Conservation (phyloP, 1,140 invertebrate genomes). For the Drosophila lacertosa region DNA sequence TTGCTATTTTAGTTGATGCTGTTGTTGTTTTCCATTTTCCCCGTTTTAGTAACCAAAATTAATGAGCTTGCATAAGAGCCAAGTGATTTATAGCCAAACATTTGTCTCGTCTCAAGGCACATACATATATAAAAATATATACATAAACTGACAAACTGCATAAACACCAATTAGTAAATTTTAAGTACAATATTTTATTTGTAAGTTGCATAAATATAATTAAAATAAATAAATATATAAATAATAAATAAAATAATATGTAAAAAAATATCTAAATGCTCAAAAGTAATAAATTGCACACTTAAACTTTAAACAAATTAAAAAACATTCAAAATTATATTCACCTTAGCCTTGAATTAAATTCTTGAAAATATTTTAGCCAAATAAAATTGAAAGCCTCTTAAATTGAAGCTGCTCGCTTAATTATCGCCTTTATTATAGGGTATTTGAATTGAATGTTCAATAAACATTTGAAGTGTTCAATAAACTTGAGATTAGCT, state of each 20-base stretch:
- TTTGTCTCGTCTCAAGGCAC: slow-evolving; percentile 33
- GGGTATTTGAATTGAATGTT: slow-evolving; percentile 23
- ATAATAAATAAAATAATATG: too few species aligned
- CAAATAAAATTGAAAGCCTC: background rate
- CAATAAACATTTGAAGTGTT: slow-evolving; percentile 32
- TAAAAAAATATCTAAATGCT: too few species aligned
- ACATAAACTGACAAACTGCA: slow-evolving; percentile 25
- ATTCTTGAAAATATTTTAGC: background rate
- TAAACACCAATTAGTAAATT: too few species aligned
- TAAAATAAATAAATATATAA: slow-evolving; percentile 31
- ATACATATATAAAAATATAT: too few species aligned
- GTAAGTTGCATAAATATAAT: slow-evolving; percentile 29
- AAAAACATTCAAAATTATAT: background rate
- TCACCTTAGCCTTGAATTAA: background rate
- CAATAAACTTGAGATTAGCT: slow-evolving; percentile 30
- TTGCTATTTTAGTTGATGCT: slow-evolving; percentile 5
- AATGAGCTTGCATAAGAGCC: slow-evolving; percentile 64
- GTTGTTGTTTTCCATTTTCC: background rate
- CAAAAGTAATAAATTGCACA: too few species aligned
- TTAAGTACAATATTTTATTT: too few species aligned
- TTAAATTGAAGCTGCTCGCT: background rate
- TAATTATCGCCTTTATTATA: slow-evolving; percentile 6
- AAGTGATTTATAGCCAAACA: slow-evolving; percentile 62
- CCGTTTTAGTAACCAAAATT: slow-evolving; percentile 50
- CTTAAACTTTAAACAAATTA: background rate